These are phyloP conservation scores for Falco novaeseelandiae DNA, from an alignment of 2,797 vertebrate species.

Conservation along the genomic window DNA sequence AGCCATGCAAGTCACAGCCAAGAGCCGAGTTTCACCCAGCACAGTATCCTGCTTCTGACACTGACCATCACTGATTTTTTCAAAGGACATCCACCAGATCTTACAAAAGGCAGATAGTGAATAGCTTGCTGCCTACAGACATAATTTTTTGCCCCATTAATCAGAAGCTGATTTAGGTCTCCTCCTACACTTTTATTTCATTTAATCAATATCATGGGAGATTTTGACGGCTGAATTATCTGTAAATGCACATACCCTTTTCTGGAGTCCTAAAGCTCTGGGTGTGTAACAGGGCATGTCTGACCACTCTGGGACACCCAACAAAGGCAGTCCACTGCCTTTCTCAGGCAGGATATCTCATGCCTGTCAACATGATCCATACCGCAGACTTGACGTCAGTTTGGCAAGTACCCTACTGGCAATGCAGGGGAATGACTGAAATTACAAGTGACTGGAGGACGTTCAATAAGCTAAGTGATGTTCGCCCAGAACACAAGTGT, in stretches of 20 bases:
- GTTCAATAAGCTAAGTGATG: background rate
- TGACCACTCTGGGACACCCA: background rate
- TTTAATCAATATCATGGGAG: background rate
- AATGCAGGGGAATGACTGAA: background rate
- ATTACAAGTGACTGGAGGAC: background rate
- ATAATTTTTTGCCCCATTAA: background rate
- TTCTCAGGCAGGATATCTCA: background rate
- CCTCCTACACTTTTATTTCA: background rate
- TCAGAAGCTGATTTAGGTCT: background rate
- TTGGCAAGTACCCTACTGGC: background rate
- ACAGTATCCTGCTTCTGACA: accelerated
- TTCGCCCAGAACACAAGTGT: background rate
- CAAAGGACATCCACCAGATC: background rate
- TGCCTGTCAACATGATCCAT: background rate
- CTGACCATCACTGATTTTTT: background rate
- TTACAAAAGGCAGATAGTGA: background rate
- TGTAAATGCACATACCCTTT: background rate
- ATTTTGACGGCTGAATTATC: background rate
- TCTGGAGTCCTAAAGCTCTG: background rate
- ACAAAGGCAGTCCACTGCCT: background rate
- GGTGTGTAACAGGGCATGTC: accelerated
- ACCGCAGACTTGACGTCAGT: background rate
- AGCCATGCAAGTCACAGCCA: background rate
- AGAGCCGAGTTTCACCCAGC: background rate
- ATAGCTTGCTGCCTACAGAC: background rate